phyloP scores from a whole-genome alignment of 2,888 invertebrate genomes.

The Anorthoa munda region DNA sequence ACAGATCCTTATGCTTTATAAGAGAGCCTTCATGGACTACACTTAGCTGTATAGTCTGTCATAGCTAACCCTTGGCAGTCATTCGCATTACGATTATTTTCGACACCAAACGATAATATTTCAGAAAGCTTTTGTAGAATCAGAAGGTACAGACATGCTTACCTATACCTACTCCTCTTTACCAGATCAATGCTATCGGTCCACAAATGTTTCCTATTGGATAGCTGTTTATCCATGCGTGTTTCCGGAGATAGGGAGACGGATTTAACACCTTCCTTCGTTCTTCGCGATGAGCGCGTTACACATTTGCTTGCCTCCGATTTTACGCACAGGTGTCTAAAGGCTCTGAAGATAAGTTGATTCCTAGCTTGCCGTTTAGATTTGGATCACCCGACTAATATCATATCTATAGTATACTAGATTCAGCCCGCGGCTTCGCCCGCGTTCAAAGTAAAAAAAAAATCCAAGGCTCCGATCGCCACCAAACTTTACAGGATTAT shows the following conservation, averaged over 20 bases:
- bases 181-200: conserved; percentile 35
- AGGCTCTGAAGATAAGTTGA: neutral
- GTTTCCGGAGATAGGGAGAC: conserved; percentile 45
- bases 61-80: no score
- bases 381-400: no score
- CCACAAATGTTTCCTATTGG: conserved; percentile 43
- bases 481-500: no score
- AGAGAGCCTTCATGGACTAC: no score
- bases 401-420: no score
- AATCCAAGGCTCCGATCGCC: no score
- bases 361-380: neutral
- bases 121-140: neutral
- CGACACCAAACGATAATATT: neutral
- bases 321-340: neutral
- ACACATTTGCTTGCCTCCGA: conserved; percentile 1
- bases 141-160: neutral
- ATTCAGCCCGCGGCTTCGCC: no score
- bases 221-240: conserved; percentile 43
- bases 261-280: conserved; percentile 17
- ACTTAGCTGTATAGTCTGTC: no score
- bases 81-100: no score
- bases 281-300: neutral
- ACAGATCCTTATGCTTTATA: no score
- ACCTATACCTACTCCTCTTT: neutral
- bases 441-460: no score